Percentiles rank a stretch among this genome's conserved stretches.
Evolutionary conservation across 2,113 vertebrate genomes (phyloP).

Genomic region (Lophius piscatorius): DNA sequence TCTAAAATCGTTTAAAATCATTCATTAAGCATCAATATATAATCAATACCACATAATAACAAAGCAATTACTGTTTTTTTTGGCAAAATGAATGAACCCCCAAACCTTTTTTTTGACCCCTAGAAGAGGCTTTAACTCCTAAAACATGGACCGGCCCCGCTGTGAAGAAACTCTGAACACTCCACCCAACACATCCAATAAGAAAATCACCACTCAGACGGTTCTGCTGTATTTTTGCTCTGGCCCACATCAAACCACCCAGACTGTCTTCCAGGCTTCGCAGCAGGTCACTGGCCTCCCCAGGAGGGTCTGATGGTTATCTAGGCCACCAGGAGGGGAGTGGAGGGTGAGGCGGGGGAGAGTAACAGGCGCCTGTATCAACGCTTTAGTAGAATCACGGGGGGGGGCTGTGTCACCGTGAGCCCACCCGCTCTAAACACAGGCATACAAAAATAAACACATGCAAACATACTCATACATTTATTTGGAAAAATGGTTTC

Average conservation of each 20-base stretch:
- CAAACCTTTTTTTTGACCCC: too few species aligned
- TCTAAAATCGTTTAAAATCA: too few species aligned
- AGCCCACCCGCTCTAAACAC: constrained; percentile 49
- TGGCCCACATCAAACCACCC: constrained; percentile 22
- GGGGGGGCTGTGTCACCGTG: background rate
- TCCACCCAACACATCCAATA: background rate
- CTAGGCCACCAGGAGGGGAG: constrained; percentile 68
- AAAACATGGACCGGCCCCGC: too few species aligned
- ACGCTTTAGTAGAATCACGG: constrained; percentile 13
- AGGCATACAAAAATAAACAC: background rate
- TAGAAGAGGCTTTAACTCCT: too few species aligned
- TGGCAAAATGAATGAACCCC: too few species aligned
- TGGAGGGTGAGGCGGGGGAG: constrained; percentile 55
- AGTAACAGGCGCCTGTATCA: constrained; percentile 61
- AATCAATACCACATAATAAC: too few species aligned
- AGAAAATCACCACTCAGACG: background rate
- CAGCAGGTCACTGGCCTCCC: constrained; percentile 28
- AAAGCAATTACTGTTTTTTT: too few species aligned
- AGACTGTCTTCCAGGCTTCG: constrained; percentile 26
- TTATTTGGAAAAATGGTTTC: background rate
- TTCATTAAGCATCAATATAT: too few species aligned
- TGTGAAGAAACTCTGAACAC: constrained; percentile 3
- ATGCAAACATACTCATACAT: background rate
- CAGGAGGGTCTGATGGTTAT: constrained; percentile 47
- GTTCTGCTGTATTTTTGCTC: constrained; percentile 22